These are phyloP conservation scores for Fringilla coelebs DNA, from an alignment of 2,797 vertebrate genomes.

Conservation along the genomic window DNA sequence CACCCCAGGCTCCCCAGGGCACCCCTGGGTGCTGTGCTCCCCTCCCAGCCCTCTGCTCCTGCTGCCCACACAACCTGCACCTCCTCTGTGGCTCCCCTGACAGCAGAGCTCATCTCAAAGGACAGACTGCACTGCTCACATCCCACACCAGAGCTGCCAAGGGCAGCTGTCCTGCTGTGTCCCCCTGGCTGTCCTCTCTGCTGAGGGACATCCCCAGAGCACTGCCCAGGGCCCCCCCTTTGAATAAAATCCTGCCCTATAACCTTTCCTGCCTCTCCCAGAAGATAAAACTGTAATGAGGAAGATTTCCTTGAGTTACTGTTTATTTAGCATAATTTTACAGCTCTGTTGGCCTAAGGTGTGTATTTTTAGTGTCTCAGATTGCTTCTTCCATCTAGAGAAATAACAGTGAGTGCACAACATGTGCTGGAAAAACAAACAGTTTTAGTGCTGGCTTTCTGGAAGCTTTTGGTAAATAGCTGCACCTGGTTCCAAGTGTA, in stretches of 20 bases:
- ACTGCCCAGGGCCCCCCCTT: background rate
- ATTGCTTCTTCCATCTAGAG: background rate
- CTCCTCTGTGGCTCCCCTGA: background rate
- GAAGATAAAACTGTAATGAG: background rate
- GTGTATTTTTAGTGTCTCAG: background rate
- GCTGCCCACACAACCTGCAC: background rate
- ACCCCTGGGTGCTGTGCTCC: background rate
- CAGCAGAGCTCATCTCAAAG: background rate
- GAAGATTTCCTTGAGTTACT: background rate
- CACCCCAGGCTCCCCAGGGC: background rate
- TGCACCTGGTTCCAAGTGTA: background rate
- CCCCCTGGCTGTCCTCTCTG: background rate
- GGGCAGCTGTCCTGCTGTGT: background rate
- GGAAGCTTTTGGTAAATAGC: conserved; percentile 18
- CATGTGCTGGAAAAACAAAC: conserved; percentile 40
- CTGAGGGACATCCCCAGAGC: accelerated
- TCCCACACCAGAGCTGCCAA: background rate
- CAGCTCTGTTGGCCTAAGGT: background rate
- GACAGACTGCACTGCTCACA: background rate
- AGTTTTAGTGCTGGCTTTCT: conserved; percentile 3
- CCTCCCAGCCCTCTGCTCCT: background rate
- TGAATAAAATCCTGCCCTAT: background rate
- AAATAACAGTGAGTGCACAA: background rate
- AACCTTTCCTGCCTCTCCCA: background rate
- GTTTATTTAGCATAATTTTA: background rate